A percentile compares a stretch with the other conserved stretches of the same genome.
Conservation (phyloP, 2,113 vertebrate species). For the Malurus elegans region DNA sequence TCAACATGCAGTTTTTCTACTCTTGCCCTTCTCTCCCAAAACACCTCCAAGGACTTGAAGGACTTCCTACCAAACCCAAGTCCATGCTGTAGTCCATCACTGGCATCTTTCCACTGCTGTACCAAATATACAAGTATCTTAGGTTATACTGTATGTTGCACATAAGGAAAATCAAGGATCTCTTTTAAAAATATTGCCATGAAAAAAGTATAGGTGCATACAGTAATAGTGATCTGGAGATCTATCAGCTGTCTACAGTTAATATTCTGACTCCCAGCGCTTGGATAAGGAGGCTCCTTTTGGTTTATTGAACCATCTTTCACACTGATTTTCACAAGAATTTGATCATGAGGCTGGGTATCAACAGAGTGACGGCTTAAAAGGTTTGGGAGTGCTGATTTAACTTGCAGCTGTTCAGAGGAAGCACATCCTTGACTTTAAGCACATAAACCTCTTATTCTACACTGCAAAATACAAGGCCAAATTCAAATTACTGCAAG, state of each 20-base stretch:
- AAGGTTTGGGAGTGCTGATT: neutral
- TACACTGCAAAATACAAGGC: neutral
- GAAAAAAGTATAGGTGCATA: neutral
- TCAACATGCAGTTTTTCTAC: neutral
- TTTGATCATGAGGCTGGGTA: neutral
- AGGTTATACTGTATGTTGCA: neutral
- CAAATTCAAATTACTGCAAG: neutral
- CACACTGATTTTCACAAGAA: neutral
- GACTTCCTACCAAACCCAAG: neutral
- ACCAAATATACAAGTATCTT: neutral
- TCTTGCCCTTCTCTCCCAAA: neutral
- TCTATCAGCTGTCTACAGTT: accelerated
- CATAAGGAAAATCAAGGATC: neutral
- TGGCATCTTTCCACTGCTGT: neutral
- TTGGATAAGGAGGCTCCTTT: neutral
- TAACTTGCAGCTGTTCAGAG: neutral
- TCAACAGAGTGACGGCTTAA: neutral
- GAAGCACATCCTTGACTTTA: neutral
- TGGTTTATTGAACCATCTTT: neutral
- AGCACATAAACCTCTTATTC: neutral
- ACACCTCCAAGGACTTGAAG: neutral
- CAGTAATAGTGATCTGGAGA: neutral
- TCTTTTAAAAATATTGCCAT: neutral
- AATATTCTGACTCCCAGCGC: neutral
- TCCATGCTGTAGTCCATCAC: neutral